Percentiles rank a stretch among this genome's conserved stretches.
Conservation (phyloP, 1,140 invertebrate genomes). For the Bombus huntii region DNA sequence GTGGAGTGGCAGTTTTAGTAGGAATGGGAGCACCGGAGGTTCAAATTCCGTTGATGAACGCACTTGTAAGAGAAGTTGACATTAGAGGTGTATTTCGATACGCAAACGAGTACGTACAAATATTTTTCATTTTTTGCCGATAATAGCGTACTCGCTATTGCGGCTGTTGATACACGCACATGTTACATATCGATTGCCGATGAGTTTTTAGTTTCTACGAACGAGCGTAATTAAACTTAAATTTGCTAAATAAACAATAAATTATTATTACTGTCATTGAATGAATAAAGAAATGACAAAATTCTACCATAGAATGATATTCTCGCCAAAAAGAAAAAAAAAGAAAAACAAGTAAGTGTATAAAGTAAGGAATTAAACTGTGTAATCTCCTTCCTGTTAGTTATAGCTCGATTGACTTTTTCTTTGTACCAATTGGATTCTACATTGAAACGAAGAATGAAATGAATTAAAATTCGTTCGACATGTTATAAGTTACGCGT, state of each 20-base stretch:
- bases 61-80: slow-evolving; percentile 92
- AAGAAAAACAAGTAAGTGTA: no score
- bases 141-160: not conserved
- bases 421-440: no score
- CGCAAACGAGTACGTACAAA: slow-evolving; percentile 89
- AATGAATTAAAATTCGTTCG: no score
- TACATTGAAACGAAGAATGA: no score
- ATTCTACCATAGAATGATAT: not conserved
- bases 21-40: slow-evolving; percentile 92
- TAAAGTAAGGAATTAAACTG: no score
- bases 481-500: no score
- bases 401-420: no score
- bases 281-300: not conserved
- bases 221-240: not conserved
- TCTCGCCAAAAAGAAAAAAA: not conserved
- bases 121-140: not conserved
- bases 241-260: not conserved
- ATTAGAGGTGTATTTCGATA: slow-evolving; percentile 96
- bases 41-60: slow-evolving; percentile 91
- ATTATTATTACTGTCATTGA: not conserved
- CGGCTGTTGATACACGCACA: not conserved
- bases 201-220: not conserved
- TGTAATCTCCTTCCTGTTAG: no score
- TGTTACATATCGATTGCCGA: not conserved
- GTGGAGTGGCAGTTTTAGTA: slow-evolving; percentile 92